Conservation (phyloP, 2,888 invertebrate species). For the Melanostoma scalare region DNA sequence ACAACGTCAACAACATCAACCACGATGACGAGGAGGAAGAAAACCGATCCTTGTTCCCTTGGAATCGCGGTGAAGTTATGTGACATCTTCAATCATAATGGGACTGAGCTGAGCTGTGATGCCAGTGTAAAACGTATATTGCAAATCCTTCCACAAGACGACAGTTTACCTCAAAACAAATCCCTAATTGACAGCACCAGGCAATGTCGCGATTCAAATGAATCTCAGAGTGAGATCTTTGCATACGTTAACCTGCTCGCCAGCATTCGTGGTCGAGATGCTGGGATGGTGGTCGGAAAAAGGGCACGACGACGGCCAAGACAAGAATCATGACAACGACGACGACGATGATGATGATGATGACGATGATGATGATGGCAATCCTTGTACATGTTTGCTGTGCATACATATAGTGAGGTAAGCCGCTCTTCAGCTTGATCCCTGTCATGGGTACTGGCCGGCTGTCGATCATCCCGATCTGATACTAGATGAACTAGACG, state of each 20-base stretch:
- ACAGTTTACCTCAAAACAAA: constrained; percentile 72
- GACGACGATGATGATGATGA: constrained; percentile 28
- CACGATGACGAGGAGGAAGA: constrained; percentile 56
- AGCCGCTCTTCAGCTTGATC: constrained; percentile 54
- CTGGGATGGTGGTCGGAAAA: constrained; percentile 48
- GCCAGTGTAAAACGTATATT: constrained; percentile 6
- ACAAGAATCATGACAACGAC: constrained; percentile 51
- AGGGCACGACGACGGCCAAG: constrained; percentile 51
- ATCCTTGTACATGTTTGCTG: constrained; percentile 18
- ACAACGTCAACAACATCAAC: constrained; percentile 68
- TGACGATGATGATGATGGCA: constrained; percentile 43
- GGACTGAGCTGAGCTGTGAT: constrained; percentile 31
- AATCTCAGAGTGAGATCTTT: constrained; percentile 70
- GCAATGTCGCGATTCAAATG: constrained; percentile 72
- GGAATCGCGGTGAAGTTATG: constrained; percentile 64
- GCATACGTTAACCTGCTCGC: constrained; percentile 64
- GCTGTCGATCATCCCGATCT: constrained; percentile 69
- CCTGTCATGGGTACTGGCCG: constrained; percentile 52
- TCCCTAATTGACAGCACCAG: constrained; percentile 72
- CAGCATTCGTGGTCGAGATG: constrained; percentile 33
- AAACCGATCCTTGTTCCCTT: constrained; percentile 64
- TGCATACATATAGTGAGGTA: constrained; percentile 35
- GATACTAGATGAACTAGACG: constrained; percentile 67
- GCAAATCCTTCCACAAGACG: constrained; percentile 66
- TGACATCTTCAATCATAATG: constrained; percentile 73